A percentile compares a stretch with the other conserved stretches of the same genome.
Conservation (phyloP, 2,797 vertebrate species). For the Pampus argenteus region DNA sequence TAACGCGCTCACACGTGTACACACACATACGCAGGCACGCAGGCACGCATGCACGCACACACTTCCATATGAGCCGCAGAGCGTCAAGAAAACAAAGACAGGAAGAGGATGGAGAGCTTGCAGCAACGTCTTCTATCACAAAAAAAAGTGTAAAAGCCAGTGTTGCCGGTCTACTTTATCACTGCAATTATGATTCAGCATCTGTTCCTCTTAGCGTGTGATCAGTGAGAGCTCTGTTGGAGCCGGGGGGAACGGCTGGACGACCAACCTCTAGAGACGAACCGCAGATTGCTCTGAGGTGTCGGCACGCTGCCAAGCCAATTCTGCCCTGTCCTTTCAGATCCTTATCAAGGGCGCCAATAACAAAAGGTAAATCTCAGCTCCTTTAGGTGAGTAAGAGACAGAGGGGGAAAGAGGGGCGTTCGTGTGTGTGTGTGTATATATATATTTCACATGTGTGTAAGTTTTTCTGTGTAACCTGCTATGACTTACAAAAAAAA, state of each 20-base stretch:
- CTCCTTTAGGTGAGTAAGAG: slow-evolving; percentile 40
- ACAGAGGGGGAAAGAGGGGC: not conserved
- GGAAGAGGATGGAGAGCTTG: slow-evolving; percentile 47
- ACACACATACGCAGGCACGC: slow-evolving; percentile 17
- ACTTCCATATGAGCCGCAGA: not conserved
- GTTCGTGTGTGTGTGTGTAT: not conserved
- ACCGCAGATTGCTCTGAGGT: slow-evolving; percentile 68
- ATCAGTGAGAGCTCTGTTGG: slow-evolving; percentile 47
- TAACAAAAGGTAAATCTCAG: slow-evolving; percentile 74
- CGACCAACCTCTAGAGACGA: slow-evolving; percentile 59
- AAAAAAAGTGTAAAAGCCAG: slow-evolving; percentile 33
- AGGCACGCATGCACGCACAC: no score
- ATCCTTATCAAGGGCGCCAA: slow-evolving; percentile 79
- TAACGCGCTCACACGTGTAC: slow-evolving; percentile 26
- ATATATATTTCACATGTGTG: slow-evolving; percentile 9
- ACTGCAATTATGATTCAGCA: slow-evolving; percentile 78
- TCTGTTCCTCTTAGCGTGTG: slow-evolving; percentile 72
- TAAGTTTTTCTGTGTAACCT: not conserved
- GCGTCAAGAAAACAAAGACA: slow-evolving; percentile 39
- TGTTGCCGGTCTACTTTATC: slow-evolving; percentile 60
- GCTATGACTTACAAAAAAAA: not conserved
- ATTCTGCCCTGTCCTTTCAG: slow-evolving; percentile 77
- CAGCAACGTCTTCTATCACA: slow-evolving; percentile 2
- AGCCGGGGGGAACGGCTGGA: slow-evolving; percentile 43
- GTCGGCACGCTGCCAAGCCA: slow-evolving; percentile 75